phyloP scores from a whole-genome alignment of 1,140 invertebrate genomes.

The Drosophila sechellia region DNA sequence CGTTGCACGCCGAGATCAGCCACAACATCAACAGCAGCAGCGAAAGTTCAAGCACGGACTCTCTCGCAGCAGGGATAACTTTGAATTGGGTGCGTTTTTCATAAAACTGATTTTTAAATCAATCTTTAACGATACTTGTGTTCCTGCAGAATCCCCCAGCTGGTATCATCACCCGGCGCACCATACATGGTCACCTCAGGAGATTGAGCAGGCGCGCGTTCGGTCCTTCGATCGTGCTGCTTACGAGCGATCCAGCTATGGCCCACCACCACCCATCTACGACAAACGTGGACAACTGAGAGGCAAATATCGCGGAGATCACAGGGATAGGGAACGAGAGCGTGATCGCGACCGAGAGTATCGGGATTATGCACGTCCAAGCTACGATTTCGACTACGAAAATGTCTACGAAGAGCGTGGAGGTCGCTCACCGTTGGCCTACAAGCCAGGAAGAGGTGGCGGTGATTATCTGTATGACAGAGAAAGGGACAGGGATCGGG shows the following conservation, averaged over 20 bases:
- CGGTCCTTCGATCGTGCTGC: constrained; percentile 79
- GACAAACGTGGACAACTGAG: constrained; percentile 73
- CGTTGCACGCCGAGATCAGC: constrained; percentile 66
- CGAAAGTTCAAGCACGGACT: constrained; percentile 76
- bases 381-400: constrained; percentile 83
- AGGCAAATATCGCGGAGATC: constrained; percentile 62
- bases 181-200: constrained; percentile 83
- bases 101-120: fast-evolving
- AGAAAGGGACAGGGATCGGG: constrained; percentile 57
- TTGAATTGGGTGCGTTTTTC: constrained; percentile 64
- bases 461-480: constrained; percentile 73
- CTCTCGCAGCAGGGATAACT: constrained; percentile 80
- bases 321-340: constrained; percentile 50
- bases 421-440: constrained; percentile 68
- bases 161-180: constrained; percentile 82
- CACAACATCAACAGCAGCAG: constrained; percentile 54
- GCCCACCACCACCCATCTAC: constrained; percentile 77
- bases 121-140: fast-evolving
- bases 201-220: constrained; percentile 73
- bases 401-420: constrained; percentile 78
- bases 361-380: constrained; percentile 71
- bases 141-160: constrained; percentile 68
- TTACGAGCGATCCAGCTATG: constrained; percentile 82
- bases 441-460: constrained; percentile 52
- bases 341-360: constrained; percentile 66